A percentile compares a stretch with the other conserved stretches of the same genome.
Evolutionary conservation across 1,140 invertebrate species (phyloP).

Genomic region (Drosophila kepulauana): DNA sequence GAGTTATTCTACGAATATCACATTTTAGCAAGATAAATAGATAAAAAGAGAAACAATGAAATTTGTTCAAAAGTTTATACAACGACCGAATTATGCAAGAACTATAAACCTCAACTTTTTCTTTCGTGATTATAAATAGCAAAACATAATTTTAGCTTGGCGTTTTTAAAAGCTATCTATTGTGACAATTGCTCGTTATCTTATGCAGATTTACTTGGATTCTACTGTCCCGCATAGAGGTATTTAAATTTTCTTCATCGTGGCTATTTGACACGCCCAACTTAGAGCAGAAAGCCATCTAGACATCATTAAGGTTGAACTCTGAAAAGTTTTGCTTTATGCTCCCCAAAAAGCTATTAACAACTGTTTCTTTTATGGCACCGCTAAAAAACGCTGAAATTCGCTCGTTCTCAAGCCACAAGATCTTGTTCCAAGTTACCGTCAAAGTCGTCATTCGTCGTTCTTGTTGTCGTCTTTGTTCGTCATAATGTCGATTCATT

Average conservation of each 20-base stretch:
- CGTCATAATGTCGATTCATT: conserved; percentile 60
- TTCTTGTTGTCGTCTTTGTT: conserved; percentile 1
- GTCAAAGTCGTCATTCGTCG: conserved; percentile 30
- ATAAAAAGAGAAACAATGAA: not conserved
- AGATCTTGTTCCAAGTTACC: conserved; percentile 39
- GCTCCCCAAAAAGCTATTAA: conserved; percentile 62
- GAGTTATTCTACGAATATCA: not conserved
- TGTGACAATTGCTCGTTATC: conserved; percentile 34
- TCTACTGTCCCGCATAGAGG: conserved; percentile 23
- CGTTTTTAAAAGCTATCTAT: conserved; percentile 12
- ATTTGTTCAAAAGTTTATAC: not conserved
- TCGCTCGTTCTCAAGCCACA: conserved; percentile 40
- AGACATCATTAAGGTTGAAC: conserved; percentile 55
- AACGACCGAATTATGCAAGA: not conserved
- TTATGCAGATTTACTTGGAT: conserved; percentile 16
- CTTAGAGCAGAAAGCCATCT: conserved; percentile 30
- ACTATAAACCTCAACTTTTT: not conserved
- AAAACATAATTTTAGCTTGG: conserved; percentile 3
- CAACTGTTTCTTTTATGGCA: conserved; percentile 76
- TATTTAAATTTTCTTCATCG: conserved; percentile 27
- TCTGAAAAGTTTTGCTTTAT: conserved; percentile 35
- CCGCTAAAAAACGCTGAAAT: conserved; percentile 65
- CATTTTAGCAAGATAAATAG: not conserved
- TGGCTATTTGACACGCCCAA: conserved; percentile 41
- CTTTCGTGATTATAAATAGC: conserved; percentile 8